phyloP scores from a whole-genome alignment of 2,113 vertebrate species.

The Alligator mississippiensis region DNA sequence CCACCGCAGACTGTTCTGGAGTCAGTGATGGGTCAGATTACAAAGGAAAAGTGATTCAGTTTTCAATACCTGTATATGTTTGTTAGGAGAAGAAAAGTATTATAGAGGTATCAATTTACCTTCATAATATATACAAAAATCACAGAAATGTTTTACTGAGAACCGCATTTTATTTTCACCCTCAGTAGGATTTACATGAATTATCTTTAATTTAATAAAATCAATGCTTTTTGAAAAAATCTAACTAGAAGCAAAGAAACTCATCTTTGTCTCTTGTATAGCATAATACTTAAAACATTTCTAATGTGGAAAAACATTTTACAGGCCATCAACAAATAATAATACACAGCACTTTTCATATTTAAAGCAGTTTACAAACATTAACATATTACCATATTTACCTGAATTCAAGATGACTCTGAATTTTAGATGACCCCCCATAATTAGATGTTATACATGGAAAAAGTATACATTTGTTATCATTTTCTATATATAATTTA shows the following conservation, averaged over 20 bases:
- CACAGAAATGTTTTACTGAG: neutral
- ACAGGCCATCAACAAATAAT: neutral
- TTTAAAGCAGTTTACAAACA: neutral
- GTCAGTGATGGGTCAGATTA: neutral
- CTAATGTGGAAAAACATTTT: neutral
- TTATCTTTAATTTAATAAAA: neutral
- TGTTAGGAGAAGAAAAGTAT: neutral
- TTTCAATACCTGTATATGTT: neutral
- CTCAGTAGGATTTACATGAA: neutral
- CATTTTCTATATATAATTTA: no score
- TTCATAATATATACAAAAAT: neutral
- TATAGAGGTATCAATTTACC: neutral
- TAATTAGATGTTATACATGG: no score
- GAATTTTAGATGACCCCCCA: no score
- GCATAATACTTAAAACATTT: neutral
- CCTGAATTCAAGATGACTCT: no score
- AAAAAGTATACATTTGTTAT: no score
- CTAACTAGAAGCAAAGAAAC: neutral
- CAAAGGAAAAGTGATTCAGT: neutral
- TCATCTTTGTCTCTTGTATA: neutral
- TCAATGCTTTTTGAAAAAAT: neutral
- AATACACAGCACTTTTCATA: neutral
- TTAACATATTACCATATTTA: neutral
- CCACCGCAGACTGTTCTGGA: neutral
- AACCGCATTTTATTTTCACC: neutral